Evolutionary conservation across 2,888 invertebrate genomes (phyloP).

Genomic region (Lysandra coridon): DNA sequence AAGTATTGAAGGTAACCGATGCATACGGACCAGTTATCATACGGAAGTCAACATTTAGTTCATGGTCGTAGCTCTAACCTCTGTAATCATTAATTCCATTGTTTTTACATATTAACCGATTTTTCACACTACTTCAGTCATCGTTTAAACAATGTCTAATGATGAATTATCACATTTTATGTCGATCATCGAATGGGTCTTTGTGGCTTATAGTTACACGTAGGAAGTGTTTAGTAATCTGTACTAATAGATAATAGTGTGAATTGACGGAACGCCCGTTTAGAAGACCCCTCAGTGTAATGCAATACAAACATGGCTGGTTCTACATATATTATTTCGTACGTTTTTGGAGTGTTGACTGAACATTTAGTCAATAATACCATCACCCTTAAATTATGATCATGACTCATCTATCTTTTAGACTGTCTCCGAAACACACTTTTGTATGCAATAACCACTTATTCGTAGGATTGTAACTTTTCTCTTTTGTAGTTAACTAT

Average conservation of each 20-base stretch:
- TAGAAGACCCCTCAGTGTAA: too few species aligned
- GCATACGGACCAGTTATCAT: not conserved
- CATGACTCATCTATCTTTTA: not conserved
- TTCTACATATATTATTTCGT: not conserved
- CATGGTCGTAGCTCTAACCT: not conserved
- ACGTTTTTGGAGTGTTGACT: not conserved
- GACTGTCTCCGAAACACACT: not conserved
- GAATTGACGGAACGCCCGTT: too few species aligned
- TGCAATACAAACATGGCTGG: too few species aligned
- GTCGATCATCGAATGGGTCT: not conserved
- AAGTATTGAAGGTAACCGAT: not conserved
- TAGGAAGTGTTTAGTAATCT: too few species aligned
- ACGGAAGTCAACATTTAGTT: slow-evolving; percentile 9
- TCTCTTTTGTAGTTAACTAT: not conserved
- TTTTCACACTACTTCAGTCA: not conserved
- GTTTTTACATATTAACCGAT: not conserved
- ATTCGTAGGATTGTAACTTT: not conserved
- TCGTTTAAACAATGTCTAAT: not conserved
- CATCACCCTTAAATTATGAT: not conserved
- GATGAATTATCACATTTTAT: not conserved
- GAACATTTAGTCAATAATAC: not conserved
- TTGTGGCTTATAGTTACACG: too few species aligned
- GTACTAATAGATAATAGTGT: too few species aligned
- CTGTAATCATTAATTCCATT: not conserved
- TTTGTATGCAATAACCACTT: not conserved